A percentile compares a stretch with the other conserved stretches of the same genome.
phyloP scores from a whole-genome alignment of 1,140 invertebrate species.

The Choristoneura fumiferana region DNA sequence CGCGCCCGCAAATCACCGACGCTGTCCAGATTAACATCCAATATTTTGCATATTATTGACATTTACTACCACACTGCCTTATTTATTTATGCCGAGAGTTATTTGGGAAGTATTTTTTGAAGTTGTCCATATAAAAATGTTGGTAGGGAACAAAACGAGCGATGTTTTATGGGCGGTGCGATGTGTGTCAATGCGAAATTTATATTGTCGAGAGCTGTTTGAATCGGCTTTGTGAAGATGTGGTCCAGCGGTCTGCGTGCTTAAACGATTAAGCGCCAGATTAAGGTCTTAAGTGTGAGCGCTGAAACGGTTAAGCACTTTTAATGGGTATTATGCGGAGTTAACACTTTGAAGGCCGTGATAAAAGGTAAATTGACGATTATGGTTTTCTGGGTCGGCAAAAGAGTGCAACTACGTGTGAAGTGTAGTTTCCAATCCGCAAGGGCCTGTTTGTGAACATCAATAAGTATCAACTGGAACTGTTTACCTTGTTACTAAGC shows the following conservation, averaged over 20 bases:
- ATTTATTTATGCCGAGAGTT: conserved; percentile 69
- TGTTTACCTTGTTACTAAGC: too few relatives aligned
- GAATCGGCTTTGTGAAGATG: conserved; percentile 58
- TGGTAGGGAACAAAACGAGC: conserved; percentile 70
- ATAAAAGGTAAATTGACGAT: too few relatives aligned
- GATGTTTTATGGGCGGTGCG: conserved; percentile 66
- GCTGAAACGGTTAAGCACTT: background rate
- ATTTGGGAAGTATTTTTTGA: conserved; percentile 75
- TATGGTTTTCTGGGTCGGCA: too few relatives aligned
- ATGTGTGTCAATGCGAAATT: conserved; percentile 74
- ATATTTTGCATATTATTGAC: conserved; percentile 78
- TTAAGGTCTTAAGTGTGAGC: conserved; percentile 1
- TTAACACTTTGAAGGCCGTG: too few relatives aligned
- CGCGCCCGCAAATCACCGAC: conserved; percentile 68
- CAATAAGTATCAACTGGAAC: too few relatives aligned
- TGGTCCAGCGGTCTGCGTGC: background rate
- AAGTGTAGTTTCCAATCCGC: too few relatives aligned
- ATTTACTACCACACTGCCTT: conserved; percentile 72
- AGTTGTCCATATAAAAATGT: conserved; percentile 73
- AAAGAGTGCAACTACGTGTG: too few relatives aligned
- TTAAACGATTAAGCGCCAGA: background rate
- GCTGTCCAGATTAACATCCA: conserved; percentile 68
- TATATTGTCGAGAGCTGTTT: conserved; percentile 64
- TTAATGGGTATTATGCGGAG: too few relatives aligned
- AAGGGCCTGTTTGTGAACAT: too few relatives aligned